Base-by-base conservation (phyloP, 2,888 invertebrate genomes). In the Seladonia tumulorum region DNA sequence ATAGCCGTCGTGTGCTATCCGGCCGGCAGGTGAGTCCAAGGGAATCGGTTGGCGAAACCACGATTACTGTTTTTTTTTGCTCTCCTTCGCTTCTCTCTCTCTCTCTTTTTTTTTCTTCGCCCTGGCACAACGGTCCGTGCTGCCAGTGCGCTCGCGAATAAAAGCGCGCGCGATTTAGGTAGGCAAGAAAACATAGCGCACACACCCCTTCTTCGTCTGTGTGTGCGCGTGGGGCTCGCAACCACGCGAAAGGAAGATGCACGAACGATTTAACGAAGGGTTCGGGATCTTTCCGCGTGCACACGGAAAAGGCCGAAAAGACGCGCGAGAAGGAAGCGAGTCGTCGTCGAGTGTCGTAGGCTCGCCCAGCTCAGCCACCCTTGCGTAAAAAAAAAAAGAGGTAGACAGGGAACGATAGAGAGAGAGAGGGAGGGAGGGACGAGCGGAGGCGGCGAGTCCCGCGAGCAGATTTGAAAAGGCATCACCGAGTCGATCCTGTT, bases 401-500 rank as follows among this genome's bases (percentile, higher is more conserved):
- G 57, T 25, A n/a, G 49, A 29, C 10, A n/a, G 22, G 29, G 16
- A 49, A 53, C 12, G 22, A n/a, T 0, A 25, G 22, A 47, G 60
- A 35, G 49, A 39, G 22, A 70, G 25, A 8, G 57, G 77, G 53
- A 29, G 35, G 45, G 25, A 22, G 10, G 39, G n/a, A 10, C 12
- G n/a, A n/a, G n/a, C n/a, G 45, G 57, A 18, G 42, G 29, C 45
- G 35, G 53, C 57, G 74, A 81, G 86, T 85, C 77, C 85, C 78
- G 78, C 76, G 57, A 76, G 57, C 78, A 83, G 81, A 81, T 86
- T 78, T 86, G 83, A 83, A 87, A 86, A 86, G 85, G 87, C 76
- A 88, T 82, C 85, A 45, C 82, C 82, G 79, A 77, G 88, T 82
- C 87, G 87, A 90, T 91, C 89, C 81, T 80, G 88, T 88, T 87